These are phyloP conservation scores for Glareola pratincola DNA, from an alignment of 2,113 vertebrate genomes.

Conservation along the genomic window DNA sequence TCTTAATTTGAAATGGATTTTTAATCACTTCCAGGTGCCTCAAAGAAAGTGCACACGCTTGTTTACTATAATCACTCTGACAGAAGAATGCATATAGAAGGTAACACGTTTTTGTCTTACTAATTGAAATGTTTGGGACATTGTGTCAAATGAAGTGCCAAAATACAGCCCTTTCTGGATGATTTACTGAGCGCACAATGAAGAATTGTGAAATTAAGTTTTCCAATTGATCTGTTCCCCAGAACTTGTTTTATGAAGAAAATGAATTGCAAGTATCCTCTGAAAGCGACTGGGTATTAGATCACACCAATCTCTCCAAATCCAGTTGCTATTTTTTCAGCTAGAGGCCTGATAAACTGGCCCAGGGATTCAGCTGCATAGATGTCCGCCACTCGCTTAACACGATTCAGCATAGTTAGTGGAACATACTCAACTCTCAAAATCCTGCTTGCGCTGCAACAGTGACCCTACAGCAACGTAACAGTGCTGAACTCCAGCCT, in stretches of 20 bases:
- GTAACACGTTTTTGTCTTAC: background rate
- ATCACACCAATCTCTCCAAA: background rate
- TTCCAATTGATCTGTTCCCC: background rate
- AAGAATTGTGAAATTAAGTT: background rate
- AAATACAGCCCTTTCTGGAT: background rate
- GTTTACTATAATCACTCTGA: conserved; percentile 11
- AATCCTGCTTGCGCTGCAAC: background rate
- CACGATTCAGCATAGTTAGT: background rate
- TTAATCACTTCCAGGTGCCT: conserved; percentile 53
- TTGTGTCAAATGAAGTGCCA: background rate
- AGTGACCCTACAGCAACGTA: background rate
- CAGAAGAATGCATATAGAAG: conserved; percentile 18
- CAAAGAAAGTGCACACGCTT: conserved; percentile 1
- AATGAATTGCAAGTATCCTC: rapidly evolving
- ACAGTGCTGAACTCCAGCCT: background rate
- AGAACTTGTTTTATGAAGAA: background rate
- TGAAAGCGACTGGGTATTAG: background rate
- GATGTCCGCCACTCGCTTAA: background rate
- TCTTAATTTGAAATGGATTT: conserved; percentile 55
- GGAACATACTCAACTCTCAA: background rate
- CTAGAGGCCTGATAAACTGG: background rate
- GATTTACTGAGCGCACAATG: background rate
- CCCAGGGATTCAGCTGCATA: background rate
- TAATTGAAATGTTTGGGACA: background rate
- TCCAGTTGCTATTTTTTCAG: background rate